phyloP scores from a whole-genome alignment of 2,113 vertebrate species.

The Ibidorhyncha struthersii region DNA sequence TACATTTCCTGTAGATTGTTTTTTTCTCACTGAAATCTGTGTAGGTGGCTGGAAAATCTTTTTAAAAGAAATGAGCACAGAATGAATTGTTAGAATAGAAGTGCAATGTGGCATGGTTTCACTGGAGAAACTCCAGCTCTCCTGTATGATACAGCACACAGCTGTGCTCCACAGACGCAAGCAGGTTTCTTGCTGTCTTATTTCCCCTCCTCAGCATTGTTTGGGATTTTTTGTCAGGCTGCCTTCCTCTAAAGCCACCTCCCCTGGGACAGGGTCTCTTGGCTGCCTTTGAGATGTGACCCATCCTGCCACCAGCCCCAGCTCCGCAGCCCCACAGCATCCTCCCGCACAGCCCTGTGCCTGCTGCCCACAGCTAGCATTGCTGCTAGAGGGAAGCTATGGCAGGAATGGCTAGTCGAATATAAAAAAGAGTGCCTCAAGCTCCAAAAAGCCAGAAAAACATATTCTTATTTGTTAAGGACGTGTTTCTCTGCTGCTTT shows the following conservation, averaged over 20 bases:
- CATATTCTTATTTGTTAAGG: background rate
- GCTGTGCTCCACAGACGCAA: background rate
- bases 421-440: background rate
- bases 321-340: background rate
- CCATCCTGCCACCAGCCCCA: rapidly evolving
- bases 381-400: background rate
- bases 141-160: background rate
- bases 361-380: background rate
- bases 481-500: background rate
- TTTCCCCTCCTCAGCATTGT: background rate
- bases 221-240: background rate
- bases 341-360: rapidly evolving
- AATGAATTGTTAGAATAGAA: background rate
- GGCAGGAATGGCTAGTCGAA: background rate
- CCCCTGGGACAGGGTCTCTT: background rate
- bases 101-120: rapidly evolving
- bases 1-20: background rate
- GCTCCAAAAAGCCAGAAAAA: background rate
- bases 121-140: background rate
- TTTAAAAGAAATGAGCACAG: background rate
- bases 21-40: background rate
- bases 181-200: background rate
- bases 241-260: background rate
- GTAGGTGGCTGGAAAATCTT: background rate
- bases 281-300: background rate